Conservation (phyloP, 2,888 invertebrate genomes). For the Doris montereyensis region DNA sequence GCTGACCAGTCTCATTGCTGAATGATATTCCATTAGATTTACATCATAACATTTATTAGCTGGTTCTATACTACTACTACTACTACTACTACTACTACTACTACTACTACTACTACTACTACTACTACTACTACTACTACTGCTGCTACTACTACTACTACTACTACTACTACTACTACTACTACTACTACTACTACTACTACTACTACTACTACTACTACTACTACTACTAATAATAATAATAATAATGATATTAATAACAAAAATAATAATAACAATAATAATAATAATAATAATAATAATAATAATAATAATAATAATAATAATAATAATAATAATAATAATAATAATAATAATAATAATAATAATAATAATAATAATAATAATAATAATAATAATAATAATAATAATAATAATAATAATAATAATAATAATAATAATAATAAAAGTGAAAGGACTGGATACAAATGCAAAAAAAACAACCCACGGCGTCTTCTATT, state of each 20-base stretch:
- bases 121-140: slow-evolving; percentile 24
- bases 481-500: too few relatives aligned
- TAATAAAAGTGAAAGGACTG: not conserved
- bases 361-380: not conserved
- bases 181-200: slow-evolving; percentile 15
- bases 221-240: not conserved
- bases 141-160: slow-evolving; percentile 21
- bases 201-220: not conserved
- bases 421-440: not conserved
- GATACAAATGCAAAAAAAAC: too few relatives aligned
- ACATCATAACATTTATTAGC: too few relatives aligned
- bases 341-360: not conserved
- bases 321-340: slow-evolving; percentile 3
- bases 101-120: slow-evolving; percentile 23
- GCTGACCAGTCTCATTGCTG: too few relatives aligned
- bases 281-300: not conserved
- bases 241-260: too few relatives aligned
- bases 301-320: not conserved
- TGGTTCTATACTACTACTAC: slow-evolving; percentile 24
- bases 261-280: too few relatives aligned
- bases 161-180: slow-evolving; percentile 24
- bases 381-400: not conserved
- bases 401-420: not conserved
- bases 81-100: slow-evolving; percentile 24
- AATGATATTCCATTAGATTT: too few relatives aligned